Evolutionary conservation across 2,113 vertebrate genomes (phyloP).

Genomic region (Petrocephalus microphthalmus): DNA sequence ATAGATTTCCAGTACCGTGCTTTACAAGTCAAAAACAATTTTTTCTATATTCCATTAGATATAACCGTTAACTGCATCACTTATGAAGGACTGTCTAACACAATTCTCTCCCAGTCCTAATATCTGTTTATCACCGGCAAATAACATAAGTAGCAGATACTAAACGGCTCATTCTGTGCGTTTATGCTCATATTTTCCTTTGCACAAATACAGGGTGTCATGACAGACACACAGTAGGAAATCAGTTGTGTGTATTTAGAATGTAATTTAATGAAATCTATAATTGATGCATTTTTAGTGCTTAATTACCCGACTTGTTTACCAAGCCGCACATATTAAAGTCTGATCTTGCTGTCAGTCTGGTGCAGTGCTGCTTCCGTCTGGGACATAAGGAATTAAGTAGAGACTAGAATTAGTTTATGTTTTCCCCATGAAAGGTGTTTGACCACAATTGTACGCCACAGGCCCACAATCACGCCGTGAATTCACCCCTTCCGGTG

Average conservation of each 20-base stretch:
- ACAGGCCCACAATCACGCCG: not conserved
- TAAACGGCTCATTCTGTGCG: not conserved
- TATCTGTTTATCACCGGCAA: not conserved
- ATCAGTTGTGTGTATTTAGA: not conserved
- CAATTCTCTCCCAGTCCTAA: not conserved
- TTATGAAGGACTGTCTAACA: not conserved
- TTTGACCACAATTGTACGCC: not conserved
- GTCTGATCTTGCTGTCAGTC: not conserved
- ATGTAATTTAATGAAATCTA: slow-evolving; percentile 1
- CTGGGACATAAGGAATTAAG: not conserved
- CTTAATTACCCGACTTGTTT: not conserved
- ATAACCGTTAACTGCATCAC: not conserved
- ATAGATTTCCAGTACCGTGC: not conserved
- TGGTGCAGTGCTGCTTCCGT: not conserved
- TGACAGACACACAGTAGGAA: not conserved
- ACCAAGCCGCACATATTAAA: not conserved
- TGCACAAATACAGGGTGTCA: not conserved
- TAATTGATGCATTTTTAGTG: not conserved
- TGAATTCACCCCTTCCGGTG: not conserved
- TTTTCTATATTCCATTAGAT: not conserved
- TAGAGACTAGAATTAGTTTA: not conserved
- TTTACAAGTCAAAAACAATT: not conserved
- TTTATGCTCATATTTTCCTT: not conserved
- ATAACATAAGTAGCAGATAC: not conserved
- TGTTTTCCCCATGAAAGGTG: not conserved